phyloP scores from a whole-genome alignment of 2,113 vertebrate genomes.

The Rhinoptilus africanus region DNA sequence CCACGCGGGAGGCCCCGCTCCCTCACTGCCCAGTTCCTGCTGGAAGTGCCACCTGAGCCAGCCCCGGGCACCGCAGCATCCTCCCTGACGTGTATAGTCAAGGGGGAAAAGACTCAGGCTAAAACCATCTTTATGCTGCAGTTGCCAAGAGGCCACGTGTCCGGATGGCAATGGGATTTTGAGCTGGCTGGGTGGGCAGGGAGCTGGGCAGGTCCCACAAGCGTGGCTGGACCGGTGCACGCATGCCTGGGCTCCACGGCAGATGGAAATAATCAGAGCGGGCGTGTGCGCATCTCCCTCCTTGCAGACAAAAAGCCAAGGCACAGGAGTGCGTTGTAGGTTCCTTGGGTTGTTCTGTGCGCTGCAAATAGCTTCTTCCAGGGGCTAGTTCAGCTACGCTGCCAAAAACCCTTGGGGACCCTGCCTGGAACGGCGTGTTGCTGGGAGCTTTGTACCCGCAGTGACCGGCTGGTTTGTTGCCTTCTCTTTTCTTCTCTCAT shows the following conservation, averaged over 20 bases:
- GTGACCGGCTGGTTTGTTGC: neutral
- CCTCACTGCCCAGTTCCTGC: neutral
- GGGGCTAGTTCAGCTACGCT: neutral
- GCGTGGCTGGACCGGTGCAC: rapidly evolving
- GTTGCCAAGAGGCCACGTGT: neutral
- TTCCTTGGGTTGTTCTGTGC: neutral
- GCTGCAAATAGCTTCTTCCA: neutral
- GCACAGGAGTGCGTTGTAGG: neutral
- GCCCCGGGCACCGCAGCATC: neutral
- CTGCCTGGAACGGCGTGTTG: neutral
- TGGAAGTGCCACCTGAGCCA: neutral
- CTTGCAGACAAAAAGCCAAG: neutral
- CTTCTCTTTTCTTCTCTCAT: neutral
- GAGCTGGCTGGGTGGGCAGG: neutral
- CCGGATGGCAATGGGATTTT: neutral
- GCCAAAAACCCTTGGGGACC: neutral
- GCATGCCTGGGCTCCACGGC: neutral
- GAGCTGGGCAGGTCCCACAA: neutral
- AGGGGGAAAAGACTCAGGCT: neutral
- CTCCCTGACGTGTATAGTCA: rapidly evolving
- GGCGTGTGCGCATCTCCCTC: neutral
- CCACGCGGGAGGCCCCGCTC: neutral
- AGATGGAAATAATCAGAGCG: neutral
- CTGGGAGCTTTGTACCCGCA: neutral
- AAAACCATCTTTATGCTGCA: neutral